Conservation (phyloP, 2,113 vertebrate species). For the Chaetura pelagica region DNA sequence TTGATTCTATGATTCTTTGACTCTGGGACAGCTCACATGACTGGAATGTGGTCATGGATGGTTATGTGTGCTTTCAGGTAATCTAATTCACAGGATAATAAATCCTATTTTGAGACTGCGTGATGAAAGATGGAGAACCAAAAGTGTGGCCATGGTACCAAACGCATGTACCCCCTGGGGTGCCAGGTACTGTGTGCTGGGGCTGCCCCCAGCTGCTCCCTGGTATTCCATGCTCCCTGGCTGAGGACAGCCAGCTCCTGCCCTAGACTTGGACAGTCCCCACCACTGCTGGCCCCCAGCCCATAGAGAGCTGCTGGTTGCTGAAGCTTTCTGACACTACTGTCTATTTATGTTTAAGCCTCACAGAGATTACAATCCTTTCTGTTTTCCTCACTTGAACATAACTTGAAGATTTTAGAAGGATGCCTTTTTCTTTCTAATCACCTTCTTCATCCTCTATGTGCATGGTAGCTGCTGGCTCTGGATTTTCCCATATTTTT, state of each 20-base stretch:
- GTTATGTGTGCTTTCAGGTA: neutral
- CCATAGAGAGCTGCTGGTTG: neutral
- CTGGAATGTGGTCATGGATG: too few species aligned
- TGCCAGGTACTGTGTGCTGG: neutral
- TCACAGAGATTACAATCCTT: neutral
- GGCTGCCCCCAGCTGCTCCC: neutral
- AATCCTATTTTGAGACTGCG: neutral
- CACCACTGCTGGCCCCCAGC: neutral
- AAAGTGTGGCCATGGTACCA: too few species aligned
- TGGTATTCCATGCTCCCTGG: neutral
- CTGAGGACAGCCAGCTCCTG: neutral
- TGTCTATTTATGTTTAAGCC: neutral
- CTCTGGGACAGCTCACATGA: too few species aligned
- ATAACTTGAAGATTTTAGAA: neutral
- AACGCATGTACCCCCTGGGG: neutral
- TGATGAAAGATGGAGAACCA: neutral
- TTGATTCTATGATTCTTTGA: too few species aligned
- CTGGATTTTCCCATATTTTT: neutral
- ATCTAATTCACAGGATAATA: neutral
- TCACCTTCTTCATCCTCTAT: neutral
- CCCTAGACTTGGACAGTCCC: neutral
- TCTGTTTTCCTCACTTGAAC: neutral
- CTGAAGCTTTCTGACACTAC: neutral
- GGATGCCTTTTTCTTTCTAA: neutral
- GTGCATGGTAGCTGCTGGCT: neutral